Evolutionary conservation across 2,113 vertebrate genomes (phyloP), one percentile per base, ranked within the genome.

Genomic region (Podarcis raffonei): DNA sequence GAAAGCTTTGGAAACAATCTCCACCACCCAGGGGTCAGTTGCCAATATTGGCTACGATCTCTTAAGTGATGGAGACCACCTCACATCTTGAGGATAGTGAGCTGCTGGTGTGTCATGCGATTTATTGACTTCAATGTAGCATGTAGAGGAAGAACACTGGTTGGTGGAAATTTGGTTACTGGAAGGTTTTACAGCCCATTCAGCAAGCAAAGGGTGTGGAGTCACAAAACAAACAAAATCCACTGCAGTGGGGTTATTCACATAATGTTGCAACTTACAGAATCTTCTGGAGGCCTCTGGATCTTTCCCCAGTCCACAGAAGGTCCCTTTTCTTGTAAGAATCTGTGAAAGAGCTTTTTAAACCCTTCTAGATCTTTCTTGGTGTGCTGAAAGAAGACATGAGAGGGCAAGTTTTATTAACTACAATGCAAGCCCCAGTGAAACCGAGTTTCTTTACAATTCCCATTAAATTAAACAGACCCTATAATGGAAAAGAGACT

Each of bases 301-400:
- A 99, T 99, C 97, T 98, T 99, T 39, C 96, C 97, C 99, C 99
- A 99, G 91, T 99, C 98, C 25, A 99, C 98, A 59, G 98, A 97
- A 9, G 99, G 99, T 92, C 99, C 98, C 94, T 99, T 99, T 96
- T 98, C 98, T 97, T 98, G 98, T 86, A 99, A 97, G 92, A 99
- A 99, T 95, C 98, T 97, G 95, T 99, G 98, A 96, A 99, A 99
- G n/a, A 99, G 96, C 89, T 98, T 97, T 96, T 98, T 98, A 96
- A 99, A 99, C 92, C 99, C 99, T 90, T 98, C 97, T 75, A 99
- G 97, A 87, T 99, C 98, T 89, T 99, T 99, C 91, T 98, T 98
- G 92, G 97, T 97, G 90, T 98, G 97, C 99, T 99, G 94, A 48
- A 86, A 96, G 90, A 94, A 81, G 66, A 13, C 59, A 62, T 37